These are phyloP conservation scores for Ceramica pisi DNA, from an alignment of 2,888 invertebrate genomes.

Conservation along the genomic window DNA sequence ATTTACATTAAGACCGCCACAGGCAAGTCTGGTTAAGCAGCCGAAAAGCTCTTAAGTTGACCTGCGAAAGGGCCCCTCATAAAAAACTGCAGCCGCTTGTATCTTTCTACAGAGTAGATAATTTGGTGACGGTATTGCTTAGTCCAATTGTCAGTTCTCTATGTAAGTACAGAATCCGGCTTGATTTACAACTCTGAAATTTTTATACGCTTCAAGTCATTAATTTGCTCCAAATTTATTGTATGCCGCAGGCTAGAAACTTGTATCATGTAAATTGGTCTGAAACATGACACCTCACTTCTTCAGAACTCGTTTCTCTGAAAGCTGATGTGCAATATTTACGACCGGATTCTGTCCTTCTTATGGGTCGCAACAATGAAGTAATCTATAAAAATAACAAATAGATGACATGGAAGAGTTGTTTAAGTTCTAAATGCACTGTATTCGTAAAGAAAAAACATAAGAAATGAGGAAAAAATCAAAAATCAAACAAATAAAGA, in stretches of 20 bases:
- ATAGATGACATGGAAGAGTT: neutral
- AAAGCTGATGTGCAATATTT: neutral
- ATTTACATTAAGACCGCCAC: too few species aligned
- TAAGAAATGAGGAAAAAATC: neutral
- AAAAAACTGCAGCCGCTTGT: too few species aligned
- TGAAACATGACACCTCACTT: neutral
- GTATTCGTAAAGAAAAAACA: slow-evolving; percentile 1
- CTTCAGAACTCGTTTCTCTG: neutral
- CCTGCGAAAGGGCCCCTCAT: too few species aligned
- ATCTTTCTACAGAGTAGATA: neutral
- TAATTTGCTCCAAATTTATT: neutral
- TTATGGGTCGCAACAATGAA: neutral
- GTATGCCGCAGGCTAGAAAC: neutral
- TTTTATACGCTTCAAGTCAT: neutral
- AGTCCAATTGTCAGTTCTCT: neutral
- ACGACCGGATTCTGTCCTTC: neutral
- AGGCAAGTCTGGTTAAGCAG: too few species aligned
- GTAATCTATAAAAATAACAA: neutral
- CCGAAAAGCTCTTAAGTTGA: too few species aligned
- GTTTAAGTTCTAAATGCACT: neutral
- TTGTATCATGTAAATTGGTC: neutral
- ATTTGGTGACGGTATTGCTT: neutral
- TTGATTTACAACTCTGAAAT: neutral
- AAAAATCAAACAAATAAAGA: neutral
- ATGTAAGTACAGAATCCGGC: neutral